Percentiles rank a stretch among this genome's conserved stretches.
These are phyloP conservation scores for Andrena hattorfiana DNA, from an alignment of 2,888 invertebrate species.

Conservation along the genomic window DNA sequence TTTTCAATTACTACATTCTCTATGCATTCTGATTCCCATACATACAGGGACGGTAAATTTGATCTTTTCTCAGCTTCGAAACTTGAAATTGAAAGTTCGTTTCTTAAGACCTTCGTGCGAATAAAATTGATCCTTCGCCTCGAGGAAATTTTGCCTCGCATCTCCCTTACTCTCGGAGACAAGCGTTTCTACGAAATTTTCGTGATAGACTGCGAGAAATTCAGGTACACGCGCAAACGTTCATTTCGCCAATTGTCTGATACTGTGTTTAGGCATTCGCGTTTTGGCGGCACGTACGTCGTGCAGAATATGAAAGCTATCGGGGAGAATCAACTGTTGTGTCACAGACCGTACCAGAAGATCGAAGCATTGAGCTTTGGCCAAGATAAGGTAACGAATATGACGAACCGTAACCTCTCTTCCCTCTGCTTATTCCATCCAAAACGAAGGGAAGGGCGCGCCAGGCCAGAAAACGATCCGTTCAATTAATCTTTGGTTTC, in stretches of 20 bases:
- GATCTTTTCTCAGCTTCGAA: neutral
- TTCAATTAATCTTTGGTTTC: slow-evolving; percentile 74
- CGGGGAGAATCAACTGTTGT: slow-evolving; percentile 93
- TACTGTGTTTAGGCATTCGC: slow-evolving; percentile 90
- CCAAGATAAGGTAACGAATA: slow-evolving; percentile 87
- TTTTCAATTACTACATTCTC: slow-evolving; percentile 53
- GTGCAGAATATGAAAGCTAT: slow-evolving; percentile 97
- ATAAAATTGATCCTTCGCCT: neutral
- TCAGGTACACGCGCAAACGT: neutral
- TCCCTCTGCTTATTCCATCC: neutral
- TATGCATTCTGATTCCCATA: slow-evolving; percentile 36
- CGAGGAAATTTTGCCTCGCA: neutral
- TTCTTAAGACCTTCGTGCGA: neutral
- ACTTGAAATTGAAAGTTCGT: slow-evolving; percentile 2
- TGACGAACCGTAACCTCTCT: neutral
- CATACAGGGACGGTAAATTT: neutral
- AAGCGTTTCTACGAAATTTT: neutral
- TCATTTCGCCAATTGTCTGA: neutral
- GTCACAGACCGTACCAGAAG: slow-evolving; percentile 93
- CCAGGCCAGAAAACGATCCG: slow-evolving; percentile 43
- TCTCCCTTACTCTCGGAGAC: neutral
- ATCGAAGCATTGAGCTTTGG: slow-evolving; percentile 93
- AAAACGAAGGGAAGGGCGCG: slow-evolving; percentile 14
- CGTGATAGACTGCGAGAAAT: neutral
- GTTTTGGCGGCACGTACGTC: slow-evolving; percentile 97